Evolutionary conservation across 2,888 invertebrate species (phyloP), one percentile per base, ranked within the genome.

Genomic region (Agonum fuliginosum): DNA sequence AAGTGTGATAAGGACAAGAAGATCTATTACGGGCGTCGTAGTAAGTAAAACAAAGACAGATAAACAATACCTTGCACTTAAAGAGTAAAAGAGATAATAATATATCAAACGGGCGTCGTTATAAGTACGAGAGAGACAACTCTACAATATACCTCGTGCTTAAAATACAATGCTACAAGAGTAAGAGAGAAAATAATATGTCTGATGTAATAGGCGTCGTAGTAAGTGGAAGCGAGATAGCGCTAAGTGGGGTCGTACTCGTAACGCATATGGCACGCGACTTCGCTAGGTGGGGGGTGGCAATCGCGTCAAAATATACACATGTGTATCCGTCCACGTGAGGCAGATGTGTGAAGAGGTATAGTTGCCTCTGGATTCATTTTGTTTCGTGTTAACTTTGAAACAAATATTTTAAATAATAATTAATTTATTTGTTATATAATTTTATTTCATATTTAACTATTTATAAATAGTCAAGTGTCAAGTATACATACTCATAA

Each of bases 231-330:
- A 8, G 30, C 8, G 8, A 30, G 30, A 30, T 30, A 17, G 14
- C 0, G 30, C 12, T 27, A 62, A 6, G 17, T 14, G 51, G 51
- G 22, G 22, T 46, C 4, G 46, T 8, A 0, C n/a, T n/a, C n/a
- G 8, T 43, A 43, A 14, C 12, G 17, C 58, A 62, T 17, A 62
- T 62, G 58, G 14, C 58, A 62, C 58, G 30, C 30, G 58, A 30
- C 30, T 30, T n/a, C n/a, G 30, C 30, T 24, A 24, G 22, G 58
- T 30, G 30, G 54, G 27, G 54, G 5, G 24, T 3, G n/a, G n/a
- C n/a, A n/a, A n/a, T n/a, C n/a, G 24, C 14, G 54, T 30, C 30
- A 62, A 62, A 62, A 62, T 30, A 62, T 14, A 30, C 58, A 27
- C 30, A 58, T 17, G 19, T 20, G 22, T 20, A 20, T 48, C 5